These are phyloP conservation scores for Nomada lathburiana DNA, from an alignment of 2,888 invertebrate genomes.

Conservation along the genomic window DNA sequence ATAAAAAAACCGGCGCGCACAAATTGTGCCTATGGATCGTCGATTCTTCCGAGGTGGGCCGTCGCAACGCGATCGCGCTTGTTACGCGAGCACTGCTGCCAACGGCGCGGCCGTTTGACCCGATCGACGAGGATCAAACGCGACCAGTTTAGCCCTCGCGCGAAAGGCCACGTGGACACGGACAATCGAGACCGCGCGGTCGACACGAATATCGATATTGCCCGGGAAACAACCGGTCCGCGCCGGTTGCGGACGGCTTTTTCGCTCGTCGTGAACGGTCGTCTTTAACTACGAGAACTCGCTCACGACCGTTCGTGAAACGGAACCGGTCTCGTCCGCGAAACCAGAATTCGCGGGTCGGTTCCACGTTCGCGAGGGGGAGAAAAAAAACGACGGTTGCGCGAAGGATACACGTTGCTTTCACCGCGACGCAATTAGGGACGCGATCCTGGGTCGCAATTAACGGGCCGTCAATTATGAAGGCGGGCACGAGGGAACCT, in stretches of 20 bases:
- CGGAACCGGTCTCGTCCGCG: conserved; percentile 54
- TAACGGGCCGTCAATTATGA: conserved; percentile 50
- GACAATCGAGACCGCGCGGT: conserved; percentile 3
- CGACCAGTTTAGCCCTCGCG: not conserved
- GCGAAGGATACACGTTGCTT: conserved; percentile 39
- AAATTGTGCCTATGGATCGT: not conserved
- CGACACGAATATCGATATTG: conserved; percentile 29
- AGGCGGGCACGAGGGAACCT: conserved; percentile 36
- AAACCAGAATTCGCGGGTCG: conserved; percentile 40
- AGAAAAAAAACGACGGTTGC: not conserved
- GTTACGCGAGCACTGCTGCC: not conserved
- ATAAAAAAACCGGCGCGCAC: too few species aligned
- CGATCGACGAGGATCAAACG: conserved; percentile 7
- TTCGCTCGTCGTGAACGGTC: conserved; percentile 21
- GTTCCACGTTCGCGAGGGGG: not conserved
- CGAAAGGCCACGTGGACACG: not conserved
- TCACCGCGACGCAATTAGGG: conserved; percentile 58
- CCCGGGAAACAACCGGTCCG: conserved; percentile 16
- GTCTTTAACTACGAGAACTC: conserved; percentile 52
- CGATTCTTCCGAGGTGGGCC: not conserved
- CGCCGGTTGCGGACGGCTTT: conserved; percentile 2
- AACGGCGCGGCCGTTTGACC: not conserved
- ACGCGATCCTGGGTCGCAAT: conserved; percentile 53
- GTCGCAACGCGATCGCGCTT: not conserved
- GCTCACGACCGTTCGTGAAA: conserved; percentile 45